phyloP scores from a whole-genome alignment of 2,888 invertebrate species.

The Chrysina gloriosa region DNA sequence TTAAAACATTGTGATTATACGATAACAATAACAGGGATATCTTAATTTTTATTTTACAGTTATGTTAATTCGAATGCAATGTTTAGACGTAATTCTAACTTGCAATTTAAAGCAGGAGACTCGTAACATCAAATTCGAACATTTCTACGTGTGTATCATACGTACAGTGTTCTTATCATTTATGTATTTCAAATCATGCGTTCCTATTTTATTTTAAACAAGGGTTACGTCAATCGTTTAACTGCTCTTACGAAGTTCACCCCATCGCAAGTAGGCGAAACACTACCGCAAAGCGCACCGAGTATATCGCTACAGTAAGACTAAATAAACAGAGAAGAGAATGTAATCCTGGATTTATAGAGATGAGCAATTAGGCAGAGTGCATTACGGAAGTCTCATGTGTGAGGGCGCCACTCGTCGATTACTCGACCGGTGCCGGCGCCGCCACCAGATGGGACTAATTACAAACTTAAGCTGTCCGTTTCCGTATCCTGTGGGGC shows the following conservation, averaged over 20 bases:
- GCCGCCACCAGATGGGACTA: slow-evolving; percentile 66
- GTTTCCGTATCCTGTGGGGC: slow-evolving; percentile 39
- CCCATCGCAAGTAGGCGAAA: neutral
- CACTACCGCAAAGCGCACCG: slow-evolving; percentile 20
- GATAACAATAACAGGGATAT: no score
- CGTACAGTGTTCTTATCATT: no score
- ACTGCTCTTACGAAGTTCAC: neutral
- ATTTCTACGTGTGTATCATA: no score
- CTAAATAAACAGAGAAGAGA: slow-evolving; percentile 45
- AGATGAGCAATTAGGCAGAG: slow-evolving; percentile 63
- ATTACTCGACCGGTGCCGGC: slow-evolving; percentile 63
- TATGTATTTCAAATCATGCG: neutral
- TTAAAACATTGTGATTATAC: no score
- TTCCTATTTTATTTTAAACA: neutral
- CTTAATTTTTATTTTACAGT: no score
- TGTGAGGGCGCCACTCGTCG: slow-evolving; percentile 65
- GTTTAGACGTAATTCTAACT: no score
- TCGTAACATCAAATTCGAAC: no score
- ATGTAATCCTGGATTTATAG: slow-evolving; percentile 62
- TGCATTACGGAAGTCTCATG: slow-evolving; percentile 64
- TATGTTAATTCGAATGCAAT: no score
- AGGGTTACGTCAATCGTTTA: neutral
- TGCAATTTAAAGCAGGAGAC: no score
- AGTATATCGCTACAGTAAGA: slow-evolving; percentile 39
- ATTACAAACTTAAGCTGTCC: slow-evolving; percentile 64